Conservation (phyloP, 53 echinoderm and acorn worm species). For the Paelopatides confundens region DNA sequence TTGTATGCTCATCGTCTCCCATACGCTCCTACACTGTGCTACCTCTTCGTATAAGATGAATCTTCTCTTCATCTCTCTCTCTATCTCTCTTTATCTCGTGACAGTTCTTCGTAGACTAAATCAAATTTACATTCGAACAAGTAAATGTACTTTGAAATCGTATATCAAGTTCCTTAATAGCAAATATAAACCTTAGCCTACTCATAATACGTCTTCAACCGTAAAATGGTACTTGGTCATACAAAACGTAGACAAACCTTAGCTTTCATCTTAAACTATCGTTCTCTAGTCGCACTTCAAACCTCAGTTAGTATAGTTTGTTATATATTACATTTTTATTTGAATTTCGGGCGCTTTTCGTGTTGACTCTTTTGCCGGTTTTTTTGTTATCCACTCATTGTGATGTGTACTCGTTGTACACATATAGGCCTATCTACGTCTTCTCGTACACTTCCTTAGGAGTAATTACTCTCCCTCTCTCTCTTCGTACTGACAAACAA, state of each 20-base stretch:
- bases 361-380: slow-evolving; percentile 81
- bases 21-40: neutral
- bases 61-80: neutral
- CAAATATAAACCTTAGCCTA: slow-evolving; percentile 59
- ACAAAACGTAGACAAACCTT: slow-evolving; percentile 6
- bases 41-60: neutral
- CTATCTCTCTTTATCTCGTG: neutral
- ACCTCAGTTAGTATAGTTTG: slow-evolving; percentile 74
- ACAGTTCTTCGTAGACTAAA: slow-evolving; percentile 29
- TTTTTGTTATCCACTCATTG: neutral
- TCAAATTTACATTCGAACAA: slow-evolving; percentile 62
- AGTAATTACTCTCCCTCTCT: neutral
- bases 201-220: slow-evolving; percentile 53
- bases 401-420: slow-evolving; percentile 39
- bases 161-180: slow-evolving; percentile 63
- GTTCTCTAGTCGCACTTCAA: slow-evolving; percentile 33
- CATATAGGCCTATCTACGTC: neutral
- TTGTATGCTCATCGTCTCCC: neutral
- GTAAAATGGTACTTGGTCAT: slow-evolving; percentile 15
- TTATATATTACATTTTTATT: slow-evolving; percentile 99
- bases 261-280: slow-evolving; percentile 12
- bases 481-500: neutral
- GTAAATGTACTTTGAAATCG: slow-evolving; percentile 79
- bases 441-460: neutral
- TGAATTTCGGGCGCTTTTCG: slow-evolving; percentile 84